Percentiles rank a stretch among this genome's conserved stretches.
These are phyloP conservation scores for Sphenodon punctatus DNA, from an alignment of 2,797 vertebrate species.

Conservation along the genomic window DNA sequence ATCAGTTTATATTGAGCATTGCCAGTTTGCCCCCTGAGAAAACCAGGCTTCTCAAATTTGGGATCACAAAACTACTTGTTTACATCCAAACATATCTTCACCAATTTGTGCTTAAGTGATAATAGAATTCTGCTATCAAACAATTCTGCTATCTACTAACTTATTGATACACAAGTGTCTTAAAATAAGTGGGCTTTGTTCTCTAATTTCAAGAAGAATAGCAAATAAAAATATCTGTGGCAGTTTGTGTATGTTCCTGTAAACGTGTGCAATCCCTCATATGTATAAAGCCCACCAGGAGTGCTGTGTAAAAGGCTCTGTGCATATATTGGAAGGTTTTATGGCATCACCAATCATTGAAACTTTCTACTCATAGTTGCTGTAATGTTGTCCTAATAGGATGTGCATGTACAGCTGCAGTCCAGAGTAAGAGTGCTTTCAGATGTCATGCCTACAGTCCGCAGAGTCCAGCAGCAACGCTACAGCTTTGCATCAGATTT, in stretches of 20 bases:
- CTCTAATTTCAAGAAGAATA: background rate
- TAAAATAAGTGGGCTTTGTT: no score
- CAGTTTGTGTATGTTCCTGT: background rate
- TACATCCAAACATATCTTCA: background rate
- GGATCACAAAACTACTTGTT: no score
- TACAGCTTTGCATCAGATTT: no score
- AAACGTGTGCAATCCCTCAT: background rate
- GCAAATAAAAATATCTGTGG: no score
- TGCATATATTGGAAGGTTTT: background rate
- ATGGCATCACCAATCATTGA: background rate
- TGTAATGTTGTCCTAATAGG: background rate
- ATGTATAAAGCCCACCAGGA: rapidly evolving
- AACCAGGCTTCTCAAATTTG: no score
- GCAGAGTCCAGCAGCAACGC: no score
- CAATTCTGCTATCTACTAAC: no score
- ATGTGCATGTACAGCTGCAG: background rate
- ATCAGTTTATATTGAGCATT: no score
- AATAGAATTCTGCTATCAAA: background rate
- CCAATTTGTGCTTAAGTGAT: background rate
- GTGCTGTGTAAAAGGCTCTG: background rate
- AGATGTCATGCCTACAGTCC: no score
- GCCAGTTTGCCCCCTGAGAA: no score
- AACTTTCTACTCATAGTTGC: background rate
- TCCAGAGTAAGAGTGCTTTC: no score
- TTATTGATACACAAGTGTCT: no score